These are phyloP conservation scores for Cremastinae sp. DNA, from an alignment of 2,888 invertebrate genomes.

Conservation along the genomic window DNA sequence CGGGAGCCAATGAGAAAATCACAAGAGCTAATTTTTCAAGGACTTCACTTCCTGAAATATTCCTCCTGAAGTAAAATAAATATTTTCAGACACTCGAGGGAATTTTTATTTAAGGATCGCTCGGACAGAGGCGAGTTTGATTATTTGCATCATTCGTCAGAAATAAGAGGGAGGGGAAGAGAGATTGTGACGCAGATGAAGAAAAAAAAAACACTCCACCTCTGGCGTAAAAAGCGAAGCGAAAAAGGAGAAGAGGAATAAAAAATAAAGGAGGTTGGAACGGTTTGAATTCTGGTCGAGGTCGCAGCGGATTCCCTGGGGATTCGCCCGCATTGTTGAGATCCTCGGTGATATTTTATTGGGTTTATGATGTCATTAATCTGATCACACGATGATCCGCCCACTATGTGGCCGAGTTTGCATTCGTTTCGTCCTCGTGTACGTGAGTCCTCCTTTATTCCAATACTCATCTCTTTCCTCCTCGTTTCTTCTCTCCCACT, in stretches of 20 bases:
- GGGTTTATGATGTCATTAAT: conserved; percentile 80
- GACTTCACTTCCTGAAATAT: too few relatives aligned
- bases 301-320: conserved; percentile 68
- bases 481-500: conserved; percentile 46
- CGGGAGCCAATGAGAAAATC: too few relatives aligned
- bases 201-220: conserved; percentile 47
- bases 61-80: too few relatives aligned
- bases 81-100: too few relatives aligned
- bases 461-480: conserved; percentile 23
- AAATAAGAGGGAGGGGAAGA: conserved; percentile 53
- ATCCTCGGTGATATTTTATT: conserved; percentile 79
- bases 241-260: conserved; percentile 17
- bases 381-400: conserved; percentile 76
- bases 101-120: too few relatives aligned
- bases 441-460: neutral
- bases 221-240: neutral
- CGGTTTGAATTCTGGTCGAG: conserved; percentile 42
- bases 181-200: conserved; percentile 22
- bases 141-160: conserved; percentile 80
- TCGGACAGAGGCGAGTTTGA: too few relatives aligned
- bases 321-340: conserved; percentile 77
- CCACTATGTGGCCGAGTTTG: conserved; percentile 73
- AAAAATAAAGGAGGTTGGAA: conserved; percentile 48
- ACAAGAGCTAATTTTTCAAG: too few relatives aligned
- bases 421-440: conserved; percentile 59